Base-by-base conservation (phyloP, 2,113 vertebrate genomes). In the Centropus unirufus region DNA sequence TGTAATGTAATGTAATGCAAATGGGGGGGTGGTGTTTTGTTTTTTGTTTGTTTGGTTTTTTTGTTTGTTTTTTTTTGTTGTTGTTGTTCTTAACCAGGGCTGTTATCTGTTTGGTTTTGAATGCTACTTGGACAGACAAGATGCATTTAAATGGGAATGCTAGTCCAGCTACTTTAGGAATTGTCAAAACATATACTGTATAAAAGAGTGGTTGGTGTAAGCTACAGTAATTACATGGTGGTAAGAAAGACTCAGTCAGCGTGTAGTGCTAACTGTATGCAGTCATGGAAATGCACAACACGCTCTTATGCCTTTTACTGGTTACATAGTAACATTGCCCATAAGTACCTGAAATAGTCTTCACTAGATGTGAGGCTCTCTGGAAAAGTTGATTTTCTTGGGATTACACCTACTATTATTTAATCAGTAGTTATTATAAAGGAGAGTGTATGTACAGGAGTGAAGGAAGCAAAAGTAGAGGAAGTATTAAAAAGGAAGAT, bases 341-440 rank as follows among this genome's bases (percentile, higher is more conserved):
- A 57, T 77, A 80, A 44, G 34, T 83, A 63, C 72, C 49, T 83
- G 54, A 82, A 91, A 80, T 55, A 79, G 44, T 76, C 63, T 89
- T 80, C 83, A n/a, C 63, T 91, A 86, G 92, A 95, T 74, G 70
- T 77, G 86, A 62, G 14, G 39, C 57, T 87, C 36, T 78, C 81
- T 90, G 79, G 88, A 83, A 95, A 88, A 89, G 84, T 47, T 42
- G 39, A 36, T 95, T 96, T 94, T 74, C 39, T 85, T 96, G 89
- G 79, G 69, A 90, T 77, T 61, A 49, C 21, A 87, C 61, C 87
- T 95, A 91, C 30, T 94, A 80, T 97, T 95, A 94, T 87, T 91
- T 97, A 95, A 96, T 88, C 79, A 82, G 62, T n/a, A 83, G 32
- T 90, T 96, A 92, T 87, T 87, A 78, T 90, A 67, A 83, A 83